These are phyloP conservation scores for Microchirus variegatus DNA, from an alignment of 2,797 vertebrate species.

Conservation along the genomic window DNA sequence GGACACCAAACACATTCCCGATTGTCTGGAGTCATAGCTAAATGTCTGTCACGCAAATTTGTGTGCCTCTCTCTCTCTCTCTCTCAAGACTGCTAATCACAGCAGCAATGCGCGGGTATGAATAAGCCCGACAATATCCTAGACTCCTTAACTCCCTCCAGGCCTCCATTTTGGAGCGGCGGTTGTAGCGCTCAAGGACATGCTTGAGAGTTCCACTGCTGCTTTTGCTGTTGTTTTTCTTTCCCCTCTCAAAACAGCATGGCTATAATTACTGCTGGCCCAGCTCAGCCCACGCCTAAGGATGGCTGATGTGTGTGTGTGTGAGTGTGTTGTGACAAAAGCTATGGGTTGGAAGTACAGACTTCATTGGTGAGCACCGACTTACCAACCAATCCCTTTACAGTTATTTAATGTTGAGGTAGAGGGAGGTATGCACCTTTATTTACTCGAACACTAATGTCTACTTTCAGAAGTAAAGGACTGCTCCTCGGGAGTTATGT, in stretches of 20 bases:
- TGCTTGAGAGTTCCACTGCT: conserved; percentile 68
- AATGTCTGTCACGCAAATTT: conserved; percentile 62
- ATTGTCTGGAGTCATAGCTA: conserved; percentile 56
- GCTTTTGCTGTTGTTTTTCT: conserved; percentile 74
- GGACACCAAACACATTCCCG: conserved; percentile 42
- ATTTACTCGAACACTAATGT: conserved; percentile 15
- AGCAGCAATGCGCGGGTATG: conserved; percentile 43
- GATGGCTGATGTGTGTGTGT: conserved; percentile 44
- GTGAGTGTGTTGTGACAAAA: conserved; percentile 62
- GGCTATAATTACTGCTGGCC: conserved; percentile 80
- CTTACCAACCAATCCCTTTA: conserved; percentile 61
- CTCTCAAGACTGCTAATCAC: conserved; percentile 66
- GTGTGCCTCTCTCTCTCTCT: conserved; percentile 45
- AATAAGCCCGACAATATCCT: conserved; percentile 55
- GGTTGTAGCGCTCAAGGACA: conserved; percentile 67
- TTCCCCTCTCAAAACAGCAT: conserved; percentile 74
- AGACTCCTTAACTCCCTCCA: conserved; percentile 51
- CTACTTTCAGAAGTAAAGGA: conserved; percentile 10
- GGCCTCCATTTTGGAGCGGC: conserved; percentile 71
- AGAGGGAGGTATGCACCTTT: conserved; percentile 43
- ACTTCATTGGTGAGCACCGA: conserved; percentile 49
- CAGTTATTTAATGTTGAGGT: conserved; percentile 56
- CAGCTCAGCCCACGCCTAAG: conserved; percentile 70
- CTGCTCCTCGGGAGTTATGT: conserved; percentile 13
- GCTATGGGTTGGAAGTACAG: conserved; percentile 54